Conservation (phyloP, 2,888 invertebrate species). For the Luperina nickerlii region DNA sequence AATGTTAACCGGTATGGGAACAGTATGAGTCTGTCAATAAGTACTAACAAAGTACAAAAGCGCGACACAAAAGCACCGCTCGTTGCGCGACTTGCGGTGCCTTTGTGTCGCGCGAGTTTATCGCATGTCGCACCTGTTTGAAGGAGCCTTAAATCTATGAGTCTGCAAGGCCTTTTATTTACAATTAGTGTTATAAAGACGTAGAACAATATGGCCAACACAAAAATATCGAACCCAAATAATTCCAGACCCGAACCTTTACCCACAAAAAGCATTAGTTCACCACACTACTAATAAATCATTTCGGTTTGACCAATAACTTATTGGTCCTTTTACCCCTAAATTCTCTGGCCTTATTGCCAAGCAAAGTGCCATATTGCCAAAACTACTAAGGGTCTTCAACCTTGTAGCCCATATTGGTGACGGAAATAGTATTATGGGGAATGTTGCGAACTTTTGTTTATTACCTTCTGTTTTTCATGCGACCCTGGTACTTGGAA, state of each 20-base stretch:
- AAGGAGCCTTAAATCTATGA: too few species aligned
- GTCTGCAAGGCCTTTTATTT: neutral
- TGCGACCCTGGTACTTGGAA: slow-evolving; percentile 38
- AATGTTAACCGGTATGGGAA: too few species aligned
- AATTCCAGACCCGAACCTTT: neutral
- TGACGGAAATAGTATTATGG: slow-evolving; percentile 40
- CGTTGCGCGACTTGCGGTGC: too few species aligned
- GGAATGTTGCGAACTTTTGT: slow-evolving; percentile 45
- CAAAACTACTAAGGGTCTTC: slow-evolving; percentile 25
- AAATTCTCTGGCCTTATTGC: slow-evolving; percentile 24
- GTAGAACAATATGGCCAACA: neutral
- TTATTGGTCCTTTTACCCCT: slow-evolving; percentile 32
- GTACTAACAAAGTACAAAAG: too few species aligned
- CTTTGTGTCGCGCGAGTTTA: too few species aligned
- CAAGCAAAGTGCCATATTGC: slow-evolving; percentile 17
- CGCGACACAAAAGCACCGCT: too few species aligned
- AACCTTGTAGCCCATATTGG: slow-evolving; percentile 35
- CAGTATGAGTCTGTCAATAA: too few species aligned
- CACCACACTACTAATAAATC: slow-evolving; percentile 22
- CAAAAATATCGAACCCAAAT: neutral
- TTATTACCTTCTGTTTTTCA: slow-evolving; percentile 51
- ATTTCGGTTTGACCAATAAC: slow-evolving; percentile 25
- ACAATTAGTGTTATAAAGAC: neutral
- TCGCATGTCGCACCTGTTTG: too few species aligned
- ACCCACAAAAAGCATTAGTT: neutral